Conservation (phyloP, 1,140 invertebrate species). For the Drosophila truncata region DNA sequence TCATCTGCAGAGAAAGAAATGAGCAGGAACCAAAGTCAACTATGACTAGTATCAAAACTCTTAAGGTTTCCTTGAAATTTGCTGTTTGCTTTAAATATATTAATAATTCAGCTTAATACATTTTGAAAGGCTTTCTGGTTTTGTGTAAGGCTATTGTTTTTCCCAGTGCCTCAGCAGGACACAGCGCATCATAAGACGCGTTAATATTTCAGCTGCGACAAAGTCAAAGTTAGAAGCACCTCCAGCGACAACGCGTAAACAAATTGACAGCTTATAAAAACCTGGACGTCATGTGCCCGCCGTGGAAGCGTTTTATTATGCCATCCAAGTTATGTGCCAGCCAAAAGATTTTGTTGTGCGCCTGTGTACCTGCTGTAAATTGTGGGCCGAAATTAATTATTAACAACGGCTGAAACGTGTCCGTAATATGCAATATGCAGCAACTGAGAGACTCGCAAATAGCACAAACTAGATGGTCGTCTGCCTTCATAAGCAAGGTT, state of each 20-base stretch:
- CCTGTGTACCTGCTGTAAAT: slow-evolving; percentile 20
- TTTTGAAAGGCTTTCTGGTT: too few relatives aligned
- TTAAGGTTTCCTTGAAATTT: too few relatives aligned
- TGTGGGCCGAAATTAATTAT: slow-evolving; percentile 72
- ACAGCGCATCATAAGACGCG: slow-evolving; percentile 52
- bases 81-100: too few relatives aligned
- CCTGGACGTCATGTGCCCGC: slow-evolving; percentile 72
- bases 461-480: neutral
- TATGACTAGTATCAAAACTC: too few relatives aligned
- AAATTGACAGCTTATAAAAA: slow-evolving; percentile 83
- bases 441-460: slow-evolving; percentile 1
- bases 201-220: slow-evolving; percentile 76
- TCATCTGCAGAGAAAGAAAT: slow-evolving; percentile 8
- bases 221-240: slow-evolving; percentile 63
- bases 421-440: slow-evolving; percentile 57
- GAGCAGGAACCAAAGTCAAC: too few relatives aligned
- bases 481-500: neutral
- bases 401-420: slow-evolving; percentile 67
- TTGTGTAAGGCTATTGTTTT: neutral
- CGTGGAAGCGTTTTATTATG: slow-evolving; percentile 76
- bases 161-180: slow-evolving; percentile 33
- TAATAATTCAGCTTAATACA: too few relatives aligned
- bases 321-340: slow-evolving; percentile 75
- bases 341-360: slow-evolving; percentile 25
- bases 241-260: slow-evolving; percentile 65